Evolutionary conservation across 2,113 vertebrate species (phyloP).

Genomic region (Cottus gobio): DNA sequence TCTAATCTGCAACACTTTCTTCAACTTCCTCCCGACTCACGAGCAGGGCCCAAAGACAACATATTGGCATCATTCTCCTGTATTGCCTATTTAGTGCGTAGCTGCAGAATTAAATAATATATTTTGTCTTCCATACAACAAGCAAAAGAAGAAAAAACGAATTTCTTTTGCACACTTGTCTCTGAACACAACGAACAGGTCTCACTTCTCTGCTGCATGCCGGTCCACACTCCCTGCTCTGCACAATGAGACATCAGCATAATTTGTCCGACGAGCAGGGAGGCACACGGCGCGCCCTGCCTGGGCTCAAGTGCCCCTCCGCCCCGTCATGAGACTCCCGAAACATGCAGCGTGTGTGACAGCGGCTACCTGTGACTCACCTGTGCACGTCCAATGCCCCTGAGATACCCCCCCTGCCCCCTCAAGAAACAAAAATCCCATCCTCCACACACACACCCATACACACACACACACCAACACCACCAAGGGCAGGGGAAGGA

Average conservation of each 20-base stretch:
- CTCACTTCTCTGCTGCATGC: background rate
- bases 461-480: slow-evolving; percentile 15
- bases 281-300: slow-evolving; percentile 56
- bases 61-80: background rate
- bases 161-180: background rate
- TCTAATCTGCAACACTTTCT: background rate
- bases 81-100: background rate
- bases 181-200: slow-evolving; percentile 52
- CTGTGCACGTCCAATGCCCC: slow-evolving; percentile 56
- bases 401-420: slow-evolving; percentile 50
- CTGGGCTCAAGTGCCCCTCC: slow-evolving; percentile 49
- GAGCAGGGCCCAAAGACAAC: background rate
- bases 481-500: slow-evolving; percentile 34
- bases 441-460: slow-evolving; percentile 12
- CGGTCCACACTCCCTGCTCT: slow-evolving; percentile 45
- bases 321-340: slow-evolving; percentile 66
- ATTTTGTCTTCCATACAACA: too few relatives aligned
- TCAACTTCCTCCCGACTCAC: background rate
- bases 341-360: slow-evolving; percentile 71
- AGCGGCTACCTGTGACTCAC: slow-evolving; percentile 70
- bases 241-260: slow-evolving; percentile 70
- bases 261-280: slow-evolving; percentile 64
- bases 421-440: slow-evolving; percentile 1
- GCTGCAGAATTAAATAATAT: background rate
- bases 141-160: too few relatives aligned